Conservation (phyloP, 2,113 vertebrate species). For the Panthera tigris region DNA sequence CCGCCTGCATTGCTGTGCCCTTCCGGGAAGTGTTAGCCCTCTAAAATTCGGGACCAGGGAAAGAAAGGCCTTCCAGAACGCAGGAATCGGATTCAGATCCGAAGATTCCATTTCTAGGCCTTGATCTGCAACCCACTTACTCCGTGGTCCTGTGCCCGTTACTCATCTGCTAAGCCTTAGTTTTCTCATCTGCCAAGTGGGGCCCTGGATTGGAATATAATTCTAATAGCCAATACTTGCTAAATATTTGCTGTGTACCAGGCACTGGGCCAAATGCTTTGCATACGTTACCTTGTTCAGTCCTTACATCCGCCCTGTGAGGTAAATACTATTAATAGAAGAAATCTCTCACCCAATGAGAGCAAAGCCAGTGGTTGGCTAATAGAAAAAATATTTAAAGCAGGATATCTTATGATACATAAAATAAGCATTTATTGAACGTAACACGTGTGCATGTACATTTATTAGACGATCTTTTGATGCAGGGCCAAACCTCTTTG, state of each 20-base stretch:
- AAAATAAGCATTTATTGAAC: slow-evolving; percentile 11
- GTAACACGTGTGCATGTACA: background rate
- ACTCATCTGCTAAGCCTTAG: background rate
- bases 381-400: slow-evolving; percentile 47
- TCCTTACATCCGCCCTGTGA: background rate
- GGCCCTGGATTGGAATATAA: background rate
- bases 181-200: background rate
- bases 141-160: background rate
- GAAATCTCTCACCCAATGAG: background rate
- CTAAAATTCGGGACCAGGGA: fast-evolving
- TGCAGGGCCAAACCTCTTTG: background rate
- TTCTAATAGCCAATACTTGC: background rate
- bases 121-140: background rate
- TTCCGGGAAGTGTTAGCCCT: background rate
- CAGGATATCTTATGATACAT: background rate
- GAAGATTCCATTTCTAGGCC: background rate
- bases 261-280: background rate
- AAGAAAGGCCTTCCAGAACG: background rate
- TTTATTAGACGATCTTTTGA: background rate
- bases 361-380: background rate
- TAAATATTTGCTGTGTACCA: background rate
- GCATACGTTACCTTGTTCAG: background rate
- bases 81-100: background rate
- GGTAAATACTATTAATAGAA: slow-evolving; percentile 45
- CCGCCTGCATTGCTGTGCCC: fast-evolving